phyloP scores from a whole-genome alignment of 1,140 invertebrate genomes.

The Eriosoma lanigerum region DNA sequence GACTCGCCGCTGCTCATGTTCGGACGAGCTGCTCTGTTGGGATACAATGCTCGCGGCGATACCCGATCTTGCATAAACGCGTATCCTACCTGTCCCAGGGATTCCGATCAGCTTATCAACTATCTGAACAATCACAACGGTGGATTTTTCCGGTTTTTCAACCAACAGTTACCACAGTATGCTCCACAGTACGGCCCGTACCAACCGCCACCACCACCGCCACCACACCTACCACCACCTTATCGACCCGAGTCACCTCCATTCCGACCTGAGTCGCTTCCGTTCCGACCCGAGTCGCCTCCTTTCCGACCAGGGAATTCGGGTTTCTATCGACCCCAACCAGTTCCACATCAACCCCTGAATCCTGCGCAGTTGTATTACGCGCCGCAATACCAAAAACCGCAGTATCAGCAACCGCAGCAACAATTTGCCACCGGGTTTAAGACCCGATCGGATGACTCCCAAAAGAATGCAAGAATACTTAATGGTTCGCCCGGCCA shows the following conservation, averaged over 20 bases:
- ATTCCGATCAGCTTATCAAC: slow-evolving; percentile 69
- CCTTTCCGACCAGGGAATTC: neutral
- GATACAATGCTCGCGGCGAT: slow-evolving; percentile 67
- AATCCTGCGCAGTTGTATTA: neutral
- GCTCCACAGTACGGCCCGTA: slow-evolving; percentile 53
- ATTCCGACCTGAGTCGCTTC: neutral
- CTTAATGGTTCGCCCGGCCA: neutral
- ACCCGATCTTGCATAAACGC: slow-evolving; percentile 65
- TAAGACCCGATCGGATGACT: neutral
- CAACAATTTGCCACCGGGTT: neutral
- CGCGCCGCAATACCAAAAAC: neutral
- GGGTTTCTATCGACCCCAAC: neutral
- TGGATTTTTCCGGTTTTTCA: slow-evolving; percentile 79
- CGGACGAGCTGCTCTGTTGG: slow-evolving; percentile 71
- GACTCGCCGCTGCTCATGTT: slow-evolving; percentile 69
- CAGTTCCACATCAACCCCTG: neutral
- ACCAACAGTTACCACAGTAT: slow-evolving; percentile 56
- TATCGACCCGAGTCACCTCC: neutral
- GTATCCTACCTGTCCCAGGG: slow-evolving; percentile 73
- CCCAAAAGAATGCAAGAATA: neutral
- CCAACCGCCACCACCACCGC: neutral
- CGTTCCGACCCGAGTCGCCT: neutral
- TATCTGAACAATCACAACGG: slow-evolving; percentile 85
- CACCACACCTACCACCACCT: neutral
- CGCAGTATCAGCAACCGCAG: neutral